These are phyloP conservation scores for Chaitophorus viminalis DNA, from an alignment of 2,888 invertebrate species.

Conservation along the genomic window DNA sequence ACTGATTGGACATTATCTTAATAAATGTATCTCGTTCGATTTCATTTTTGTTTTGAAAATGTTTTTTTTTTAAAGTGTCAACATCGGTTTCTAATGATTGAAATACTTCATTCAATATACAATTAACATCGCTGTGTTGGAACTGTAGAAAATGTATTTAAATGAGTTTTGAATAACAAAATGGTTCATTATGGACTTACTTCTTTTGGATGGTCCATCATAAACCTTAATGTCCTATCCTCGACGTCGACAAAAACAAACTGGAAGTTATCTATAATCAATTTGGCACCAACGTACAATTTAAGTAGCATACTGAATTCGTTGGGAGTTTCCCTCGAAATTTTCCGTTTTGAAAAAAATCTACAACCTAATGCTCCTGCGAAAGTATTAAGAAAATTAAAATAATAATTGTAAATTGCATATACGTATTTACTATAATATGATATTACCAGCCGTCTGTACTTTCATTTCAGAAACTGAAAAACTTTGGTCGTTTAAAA, in stretches of 20 bases:
- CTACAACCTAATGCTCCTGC: constrained; percentile 67
- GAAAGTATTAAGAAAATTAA: constrained; percentile 26
- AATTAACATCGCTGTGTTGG: constrained; percentile 77
- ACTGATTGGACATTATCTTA: constrained; percentile 29
- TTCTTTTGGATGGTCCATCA: constrained; percentile 82
- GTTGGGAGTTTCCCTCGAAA: constrained; percentile 78
- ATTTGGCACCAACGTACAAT: constrained; percentile 84
- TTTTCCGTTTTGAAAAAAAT: constrained; percentile 70
- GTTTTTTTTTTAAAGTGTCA: not conserved
- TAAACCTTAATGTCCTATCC: constrained; percentile 85
- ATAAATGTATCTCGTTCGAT: constrained; percentile 30
- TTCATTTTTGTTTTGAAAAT: constrained; percentile 35
- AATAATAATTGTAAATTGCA: too few relatives aligned
- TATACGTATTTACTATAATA: not conserved
- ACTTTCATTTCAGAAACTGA: constrained; percentile 39
- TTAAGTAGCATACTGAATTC: constrained; percentile 78
- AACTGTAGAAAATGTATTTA: constrained; percentile 70
- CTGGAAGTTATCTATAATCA: constrained; percentile 81
- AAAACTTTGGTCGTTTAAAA: constrained; percentile 40
- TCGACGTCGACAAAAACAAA: constrained; percentile 85
- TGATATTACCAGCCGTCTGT: constrained; percentile 20
- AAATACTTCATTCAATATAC: constrained; percentile 80
- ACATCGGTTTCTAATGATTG: constrained; percentile 66
- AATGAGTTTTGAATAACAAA: constrained; percentile 10
- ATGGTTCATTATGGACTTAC: constrained; percentile 68